Evolutionary conservation across 2,113 vertebrate species (phyloP).

Genomic region (Spermophilus dauricus): DNA sequence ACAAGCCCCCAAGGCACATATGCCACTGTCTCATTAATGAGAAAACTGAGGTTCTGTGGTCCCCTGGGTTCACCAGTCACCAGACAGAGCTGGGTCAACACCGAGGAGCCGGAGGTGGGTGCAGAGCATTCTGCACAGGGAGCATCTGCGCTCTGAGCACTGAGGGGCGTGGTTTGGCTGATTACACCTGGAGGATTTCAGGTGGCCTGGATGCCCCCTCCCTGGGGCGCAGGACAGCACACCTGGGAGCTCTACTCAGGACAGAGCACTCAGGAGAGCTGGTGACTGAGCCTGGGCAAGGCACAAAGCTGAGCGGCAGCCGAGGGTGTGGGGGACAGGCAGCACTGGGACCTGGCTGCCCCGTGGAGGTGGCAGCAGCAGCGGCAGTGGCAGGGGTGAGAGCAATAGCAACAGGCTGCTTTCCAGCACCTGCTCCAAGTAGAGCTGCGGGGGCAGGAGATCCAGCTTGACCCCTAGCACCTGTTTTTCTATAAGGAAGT

Average conservation of each 20-base stretch:
- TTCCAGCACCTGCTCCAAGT: background rate
- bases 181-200: background rate
- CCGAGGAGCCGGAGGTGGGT: no score
- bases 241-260: background rate
- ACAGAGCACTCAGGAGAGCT: no score
- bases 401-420: background rate
- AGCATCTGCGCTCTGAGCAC: background rate
- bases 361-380: no score
- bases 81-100: background rate
- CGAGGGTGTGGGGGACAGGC: background rate
- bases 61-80: background rate
- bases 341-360: background rate
- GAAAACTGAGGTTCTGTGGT: background rate
- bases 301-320: background rate
- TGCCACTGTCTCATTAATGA: background rate
- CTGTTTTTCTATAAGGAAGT: background rate
- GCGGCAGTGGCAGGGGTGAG: background rate
- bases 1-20: fast-evolving
- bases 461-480: background rate
- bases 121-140: background rate
- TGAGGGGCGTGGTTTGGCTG: background rate
- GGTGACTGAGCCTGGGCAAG: background rate
- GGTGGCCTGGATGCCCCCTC: background rate
- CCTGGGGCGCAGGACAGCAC: fast-evolving
- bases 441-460: background rate